Evolutionary conservation across 1,140 invertebrate genomes (phyloP).

Genomic region (Anastrepha obliqua): DNA sequence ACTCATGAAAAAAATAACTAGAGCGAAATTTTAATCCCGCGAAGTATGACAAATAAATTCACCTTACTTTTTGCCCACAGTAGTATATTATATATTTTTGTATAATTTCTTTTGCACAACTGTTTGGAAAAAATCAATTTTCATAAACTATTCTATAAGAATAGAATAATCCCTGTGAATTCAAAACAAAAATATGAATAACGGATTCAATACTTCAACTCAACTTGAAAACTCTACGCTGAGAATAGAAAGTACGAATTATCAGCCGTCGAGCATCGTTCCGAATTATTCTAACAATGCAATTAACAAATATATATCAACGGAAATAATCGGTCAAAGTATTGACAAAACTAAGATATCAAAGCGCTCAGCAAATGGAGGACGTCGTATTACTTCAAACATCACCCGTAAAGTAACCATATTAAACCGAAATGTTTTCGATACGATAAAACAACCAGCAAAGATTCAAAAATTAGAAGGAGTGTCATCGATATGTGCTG

Average conservation of each 20-base stretch:
- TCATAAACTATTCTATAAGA: too few relatives aligned
- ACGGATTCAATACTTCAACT: not conserved
- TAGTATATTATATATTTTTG: too few relatives aligned
- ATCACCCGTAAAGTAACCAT: constrained; percentile 94
- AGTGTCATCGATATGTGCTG: too few relatives aligned
- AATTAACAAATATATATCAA: constrained; percentile 87
- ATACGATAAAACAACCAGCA: not conserved
- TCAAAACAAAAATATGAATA: not conserved
- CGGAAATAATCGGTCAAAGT: constrained; percentile 88
- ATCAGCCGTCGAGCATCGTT: too few relatives aligned
- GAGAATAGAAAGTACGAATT: not conserved
- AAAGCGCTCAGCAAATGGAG: constrained; percentile 83
- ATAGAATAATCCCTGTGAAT: too few relatives aligned
- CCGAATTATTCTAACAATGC: not conserved
- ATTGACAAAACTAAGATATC: constrained; percentile 88
- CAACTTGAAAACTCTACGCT: not conserved
- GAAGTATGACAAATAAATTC: too few relatives aligned
- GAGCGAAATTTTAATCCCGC: too few relatives aligned
- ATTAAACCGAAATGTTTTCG: constrained; percentile 83
- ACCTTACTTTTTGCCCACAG: too few relatives aligned
- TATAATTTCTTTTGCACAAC: too few relatives aligned
- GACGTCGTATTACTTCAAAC: constrained; percentile 87
- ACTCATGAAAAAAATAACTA: too few relatives aligned
- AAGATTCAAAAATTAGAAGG: not conserved
- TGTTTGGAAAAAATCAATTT: too few relatives aligned